Percentiles rank a stretch among this genome's conserved stretches.
Conservation (phyloP, 2,797 vertebrate species). For the Neosilurus mollespiculum region DNA sequence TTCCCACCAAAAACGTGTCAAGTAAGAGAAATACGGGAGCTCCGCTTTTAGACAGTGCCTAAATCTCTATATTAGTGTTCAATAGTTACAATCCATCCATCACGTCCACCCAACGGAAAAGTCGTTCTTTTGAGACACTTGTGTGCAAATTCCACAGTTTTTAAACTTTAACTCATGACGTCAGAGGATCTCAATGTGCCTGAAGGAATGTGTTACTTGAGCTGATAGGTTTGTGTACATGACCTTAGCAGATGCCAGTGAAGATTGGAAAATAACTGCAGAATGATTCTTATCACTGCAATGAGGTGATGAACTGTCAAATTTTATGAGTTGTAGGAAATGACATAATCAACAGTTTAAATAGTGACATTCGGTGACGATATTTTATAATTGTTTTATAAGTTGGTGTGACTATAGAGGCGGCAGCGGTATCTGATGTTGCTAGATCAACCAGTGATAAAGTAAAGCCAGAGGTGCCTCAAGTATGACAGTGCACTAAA, state of each 20-base stretch:
- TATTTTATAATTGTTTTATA: not conserved
- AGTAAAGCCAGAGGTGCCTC: not conserved
- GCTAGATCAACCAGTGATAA: not conserved
- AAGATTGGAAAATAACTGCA: not conserved
- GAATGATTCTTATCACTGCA: not conserved
- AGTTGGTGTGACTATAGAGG: not conserved
- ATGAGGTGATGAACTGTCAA: not conserved
- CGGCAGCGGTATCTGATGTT: not conserved
- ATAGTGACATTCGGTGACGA: not conserved
- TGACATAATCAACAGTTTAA: not conserved
- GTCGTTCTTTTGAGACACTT: not conserved
- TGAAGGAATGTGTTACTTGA: not conserved
- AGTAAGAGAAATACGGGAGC: too few relatives aligned
- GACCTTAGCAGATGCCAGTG: not conserved
- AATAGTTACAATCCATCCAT: not conserved
- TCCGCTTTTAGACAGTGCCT: too few relatives aligned
- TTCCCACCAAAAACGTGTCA: too few relatives aligned
- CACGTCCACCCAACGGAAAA: not conserved
- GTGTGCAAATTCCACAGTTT: not conserved
- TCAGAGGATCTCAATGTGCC: not conserved
- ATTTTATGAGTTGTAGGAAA: conserved; percentile 2
- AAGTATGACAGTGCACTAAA: not conserved
- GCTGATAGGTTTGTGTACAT: not conserved
- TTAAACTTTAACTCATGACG: not conserved
- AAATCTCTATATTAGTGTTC: not conserved